Conservation (phyloP, 2,113 vertebrate species). For the Anas platyrhynchos region DNA sequence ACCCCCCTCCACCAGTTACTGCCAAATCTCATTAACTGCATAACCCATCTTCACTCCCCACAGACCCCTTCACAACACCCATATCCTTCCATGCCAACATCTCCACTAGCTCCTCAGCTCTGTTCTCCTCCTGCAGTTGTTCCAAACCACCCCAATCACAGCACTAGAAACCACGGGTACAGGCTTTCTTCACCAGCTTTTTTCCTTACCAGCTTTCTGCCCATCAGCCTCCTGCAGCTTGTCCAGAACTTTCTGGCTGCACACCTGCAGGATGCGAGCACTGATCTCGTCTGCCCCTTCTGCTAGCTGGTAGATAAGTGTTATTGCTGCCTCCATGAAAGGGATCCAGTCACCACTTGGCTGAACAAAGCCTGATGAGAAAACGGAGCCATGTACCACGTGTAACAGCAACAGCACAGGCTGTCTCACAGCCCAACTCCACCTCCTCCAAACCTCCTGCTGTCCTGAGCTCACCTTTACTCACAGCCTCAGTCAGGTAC, state of each 20-base stretch:
- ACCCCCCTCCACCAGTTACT: conserved; percentile 15
- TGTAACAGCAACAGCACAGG: background rate
- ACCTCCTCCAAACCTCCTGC: background rate
- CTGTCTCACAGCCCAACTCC: background rate
- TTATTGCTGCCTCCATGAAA: conserved; percentile 89
- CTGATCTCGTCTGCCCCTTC: conserved; percentile 92
- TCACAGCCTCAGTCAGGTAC: conserved; percentile 81
- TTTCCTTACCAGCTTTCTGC: conserved; percentile 39
- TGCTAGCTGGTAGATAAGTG: conserved; percentile 89
- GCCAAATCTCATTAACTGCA: background rate
- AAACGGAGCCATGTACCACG: background rate
- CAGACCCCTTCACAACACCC: background rate
- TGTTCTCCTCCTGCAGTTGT: background rate
- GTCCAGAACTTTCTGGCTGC: conserved; percentile 75
- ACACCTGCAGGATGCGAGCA: conserved; percentile 82
- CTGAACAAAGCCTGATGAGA: conserved; percentile 68
- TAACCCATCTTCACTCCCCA: background rate
- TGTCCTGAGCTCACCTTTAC: conserved; percentile 80
- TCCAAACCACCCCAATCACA: background rate
- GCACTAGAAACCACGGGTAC: background rate
- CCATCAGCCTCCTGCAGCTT: conserved; percentile 56
- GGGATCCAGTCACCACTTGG: conserved; percentile 88
- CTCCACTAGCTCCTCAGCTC: conserved; percentile 45
- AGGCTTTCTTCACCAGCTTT: background rate
- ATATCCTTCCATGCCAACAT: background rate